Base-by-base conservation (phyloP, 2,113 vertebrate genomes). In the Alethe diademata region DNA sequence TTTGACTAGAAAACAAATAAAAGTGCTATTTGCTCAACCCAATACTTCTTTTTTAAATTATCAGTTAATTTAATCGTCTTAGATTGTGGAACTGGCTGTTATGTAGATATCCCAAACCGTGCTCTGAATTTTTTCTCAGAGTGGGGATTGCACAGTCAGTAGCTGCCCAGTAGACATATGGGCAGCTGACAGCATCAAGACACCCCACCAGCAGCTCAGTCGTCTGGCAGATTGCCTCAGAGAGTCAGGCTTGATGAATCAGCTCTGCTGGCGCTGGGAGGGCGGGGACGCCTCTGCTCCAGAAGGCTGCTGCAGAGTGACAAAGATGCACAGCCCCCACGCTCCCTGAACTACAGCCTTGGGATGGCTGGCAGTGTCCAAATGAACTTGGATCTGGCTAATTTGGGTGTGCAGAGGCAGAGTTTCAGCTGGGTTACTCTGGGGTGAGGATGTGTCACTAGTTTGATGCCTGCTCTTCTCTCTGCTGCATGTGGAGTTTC, bases 201-300 rank as follows among this genome's bases (percentile, higher is more conserved):
- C 88, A 93, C 57, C 81, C 74, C 88, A 93, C n/a, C 81, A 95
- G 92, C 88, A 94, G 53, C 88, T 92, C 73, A 75, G 93, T 53
- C 8, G 53, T 90, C 92, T 96, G 95, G 95, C 96, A 88, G 88
- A 82, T 86, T 92, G 95, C 95, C 92, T 72, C 70, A 22, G 88
- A 51, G 70, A 93, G 78, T 76, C 48, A 65, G 65, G 62, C 71
- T 69, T 33, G 62, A 65, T 82, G 93, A 95, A 79, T 95, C 95
- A 92, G 92, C n/a, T n/a, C 85, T 90, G 90, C 85, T 22, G 9
- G 36, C 8, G 36, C 81, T 42, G 66, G 31, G 64, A 73, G 57
- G 23, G 28, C 31, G 90, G 88, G 78, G 23, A 88, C 4, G 74
- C 24, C 83, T 92, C 91, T 65, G 83, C 85, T 92, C 76, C 86